Base-by-base conservation (phyloP, 2,113 vertebrate species). In the Pterocles orientalis region DNA sequence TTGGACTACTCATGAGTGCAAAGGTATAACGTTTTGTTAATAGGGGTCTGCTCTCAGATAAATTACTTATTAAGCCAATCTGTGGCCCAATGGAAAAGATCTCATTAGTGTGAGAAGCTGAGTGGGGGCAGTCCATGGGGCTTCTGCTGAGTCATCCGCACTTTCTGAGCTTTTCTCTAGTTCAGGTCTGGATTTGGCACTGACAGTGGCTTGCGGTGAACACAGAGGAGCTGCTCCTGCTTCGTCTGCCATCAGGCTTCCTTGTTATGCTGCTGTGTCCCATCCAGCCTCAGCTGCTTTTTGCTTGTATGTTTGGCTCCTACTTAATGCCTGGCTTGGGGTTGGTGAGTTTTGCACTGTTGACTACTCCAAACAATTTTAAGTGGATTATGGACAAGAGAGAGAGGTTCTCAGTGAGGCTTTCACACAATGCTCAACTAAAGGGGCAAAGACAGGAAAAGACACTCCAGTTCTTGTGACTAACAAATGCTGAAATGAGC, bases 1-100 rank as follows among this genome's bases (percentile, higher is more conserved):
- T n/a, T 79, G 56, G 28, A 68, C 11, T 23, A 16, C 25, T 62
- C 0, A 0, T 62, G 1, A 31, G 54, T 58, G 29, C 48, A 57
- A 36, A 71, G 43, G 18, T 31, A 20, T 50, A 18, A 28, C 5
- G 10, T 54, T 91, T 53, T 80, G 64, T 21, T 73, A 45, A 34
- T 29, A 36, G 71, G 21, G 8, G 28, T 79, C 43, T 6, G 3
- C 23, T 69, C 50, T 68, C 61, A 23, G 26, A 11, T 57, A 68
- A 58, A 54, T 68, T 36, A 53, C 53, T 29, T 82, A 18, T 77
- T 54, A 58, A 66, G 18, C 45, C 12, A 4, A 43, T 71, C 28
- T 34, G 36, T 58, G 31, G 26, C 21, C n/a, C 34, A 7, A 3
- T 12, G 31, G 47, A 33, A 21, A 33, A 79, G 47, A 56, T 56